Evolutionary conservation across 2,797 vertebrate genomes (phyloP), one percentile per base, ranked within the genome.

Genomic region (Sebastes hubbsi): DNA sequence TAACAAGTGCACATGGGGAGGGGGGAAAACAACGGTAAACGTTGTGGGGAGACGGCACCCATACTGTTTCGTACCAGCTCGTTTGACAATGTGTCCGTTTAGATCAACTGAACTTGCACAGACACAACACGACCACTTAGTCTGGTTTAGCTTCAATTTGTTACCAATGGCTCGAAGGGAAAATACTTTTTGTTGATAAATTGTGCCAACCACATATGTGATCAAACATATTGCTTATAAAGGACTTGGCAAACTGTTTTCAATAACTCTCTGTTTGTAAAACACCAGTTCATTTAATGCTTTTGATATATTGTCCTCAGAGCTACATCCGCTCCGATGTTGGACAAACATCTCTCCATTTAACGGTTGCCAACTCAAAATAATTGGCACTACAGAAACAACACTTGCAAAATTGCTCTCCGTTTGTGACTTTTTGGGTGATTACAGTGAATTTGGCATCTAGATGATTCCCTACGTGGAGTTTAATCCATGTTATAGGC

Each of bases 71-170:
- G 30, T 24, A 66, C 13, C 30, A 38, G 34, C 49, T 58, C n/a
- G 25, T 68, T 62, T 72, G 27, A 77, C 66, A 78, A 70, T 18
- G 49, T 76, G 82, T 87, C 80, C 25, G 42, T 82, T 86, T 13
- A n/a, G 18, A 82, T 87, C 83, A 76, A 8, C 49, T 64, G 18
- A 46, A 67, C n/a, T 20, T 25, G 20, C 27, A 2, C 13, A 24
- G 56, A 73, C 65, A 38, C 81, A 42, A 34, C 36, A 22, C 3
- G 6, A 71, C 22, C 55, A 9, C n/a, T 25, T 59, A 54, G 70
- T 75, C 27, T 62, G 20, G 76, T 85, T 78, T 30, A 46, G 4
- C 82, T 90, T 77, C 29, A 78, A 62, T 88, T 80, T 80, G 75
- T 81, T 78, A 6, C 36, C 3, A 11, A 55, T 36, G 69, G 75